Evolutionary conservation across 2,888 invertebrate genomes (phyloP).

Genomic region (Sicus ferrugineus): DNA sequence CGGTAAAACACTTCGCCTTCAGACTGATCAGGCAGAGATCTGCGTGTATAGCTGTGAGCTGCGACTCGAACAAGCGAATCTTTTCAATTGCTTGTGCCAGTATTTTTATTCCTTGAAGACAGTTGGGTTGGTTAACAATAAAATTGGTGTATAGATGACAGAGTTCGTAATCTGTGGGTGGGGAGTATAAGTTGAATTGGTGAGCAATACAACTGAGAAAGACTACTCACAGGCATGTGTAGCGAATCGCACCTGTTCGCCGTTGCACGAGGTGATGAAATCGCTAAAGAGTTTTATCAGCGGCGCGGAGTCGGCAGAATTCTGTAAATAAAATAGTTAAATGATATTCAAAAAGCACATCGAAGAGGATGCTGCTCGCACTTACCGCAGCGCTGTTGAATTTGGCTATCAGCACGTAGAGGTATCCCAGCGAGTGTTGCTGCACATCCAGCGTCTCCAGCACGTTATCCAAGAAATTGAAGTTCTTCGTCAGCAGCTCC

Average conservation of each 20-base stretch:
- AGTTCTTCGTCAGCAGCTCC: conserved; percentile 82
- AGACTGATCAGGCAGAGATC: conserved; percentile 93
- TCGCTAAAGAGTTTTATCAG: conserved; percentile 80
- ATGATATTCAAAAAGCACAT: neutral
- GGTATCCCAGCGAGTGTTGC: conserved; percentile 88
- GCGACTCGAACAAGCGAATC: conserved; percentile 85
- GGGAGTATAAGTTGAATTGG: neutral
- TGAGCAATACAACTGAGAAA: neutral
- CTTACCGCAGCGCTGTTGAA: conserved; percentile 71
- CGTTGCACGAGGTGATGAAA: conserved; percentile 86
- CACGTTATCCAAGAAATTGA: conserved; percentile 86
- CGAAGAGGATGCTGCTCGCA: conserved; percentile 17
- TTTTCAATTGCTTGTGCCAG: conserved; percentile 86
- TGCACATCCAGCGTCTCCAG: conserved; percentile 90
- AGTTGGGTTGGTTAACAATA: conserved; percentile 78
- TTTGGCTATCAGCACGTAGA: conserved; percentile 85
- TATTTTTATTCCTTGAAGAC: conserved; percentile 81
- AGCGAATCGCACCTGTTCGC: conserved; percentile 87
- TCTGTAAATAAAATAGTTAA: conserved; percentile 44
- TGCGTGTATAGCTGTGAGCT: conserved; percentile 93
- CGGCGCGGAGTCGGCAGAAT: conserved; percentile 54
- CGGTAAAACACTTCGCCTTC: conserved; percentile 89
- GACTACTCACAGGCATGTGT: conserved; percentile 78
- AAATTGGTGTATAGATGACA: conserved; percentile 85
- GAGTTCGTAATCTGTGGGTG: conserved; percentile 80